Percentiles rank a stretch among this genome's conserved stretches.
Evolutionary conservation across 2,888 invertebrate genomes (phyloP).

Genomic region (Folsomia manolachei): DNA sequence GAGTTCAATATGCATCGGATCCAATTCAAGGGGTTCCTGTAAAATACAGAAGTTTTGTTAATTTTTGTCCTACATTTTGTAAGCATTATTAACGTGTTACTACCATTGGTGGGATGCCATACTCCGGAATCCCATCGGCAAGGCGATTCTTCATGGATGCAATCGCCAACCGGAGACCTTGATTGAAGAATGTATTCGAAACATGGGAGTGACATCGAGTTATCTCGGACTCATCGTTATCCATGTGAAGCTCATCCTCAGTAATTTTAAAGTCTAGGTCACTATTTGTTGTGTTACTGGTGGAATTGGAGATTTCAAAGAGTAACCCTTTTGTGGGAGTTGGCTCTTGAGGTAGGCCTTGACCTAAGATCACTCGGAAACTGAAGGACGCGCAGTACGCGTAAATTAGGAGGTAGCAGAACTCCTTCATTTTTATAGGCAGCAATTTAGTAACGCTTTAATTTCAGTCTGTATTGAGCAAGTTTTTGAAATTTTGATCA

Average conservation of each 20-base stretch:
- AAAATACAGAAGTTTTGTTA: no score
- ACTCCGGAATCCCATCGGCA: slow-evolving; percentile 34
- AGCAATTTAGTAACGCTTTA: no score
- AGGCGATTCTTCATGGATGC: slow-evolving; percentile 33
- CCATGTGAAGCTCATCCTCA: slow-evolving; percentile 19
- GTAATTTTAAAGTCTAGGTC: background rate
- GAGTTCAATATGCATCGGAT: slow-evolving; percentile 26
- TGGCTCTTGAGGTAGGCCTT: background rate
- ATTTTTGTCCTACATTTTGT: no score
- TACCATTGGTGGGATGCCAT: slow-evolving; percentile 36
- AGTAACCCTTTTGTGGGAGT: background rate
- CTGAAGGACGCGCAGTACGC: no score
- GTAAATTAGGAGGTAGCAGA: background rate
- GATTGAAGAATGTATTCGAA: slow-evolving; percentile 32
- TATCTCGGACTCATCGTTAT: slow-evolving; percentile 29
- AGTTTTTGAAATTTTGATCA: no score
- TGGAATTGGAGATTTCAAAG: background rate
- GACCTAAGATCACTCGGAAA: no score
- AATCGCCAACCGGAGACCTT: slow-evolving; percentile 31
- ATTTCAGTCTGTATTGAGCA: no score
- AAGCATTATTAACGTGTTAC: no score
- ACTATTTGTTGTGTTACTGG: background rate
- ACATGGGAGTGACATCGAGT: slow-evolving; percentile 32
- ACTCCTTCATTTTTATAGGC: slow-evolving; percentile 17
- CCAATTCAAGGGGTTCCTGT: slow-evolving; percentile 32